A percentile compares a stretch with the other conserved stretches of the same genome.
phyloP scores from a whole-genome alignment of 23 tunicate genomes.

The Ascidia mentula region DNA sequence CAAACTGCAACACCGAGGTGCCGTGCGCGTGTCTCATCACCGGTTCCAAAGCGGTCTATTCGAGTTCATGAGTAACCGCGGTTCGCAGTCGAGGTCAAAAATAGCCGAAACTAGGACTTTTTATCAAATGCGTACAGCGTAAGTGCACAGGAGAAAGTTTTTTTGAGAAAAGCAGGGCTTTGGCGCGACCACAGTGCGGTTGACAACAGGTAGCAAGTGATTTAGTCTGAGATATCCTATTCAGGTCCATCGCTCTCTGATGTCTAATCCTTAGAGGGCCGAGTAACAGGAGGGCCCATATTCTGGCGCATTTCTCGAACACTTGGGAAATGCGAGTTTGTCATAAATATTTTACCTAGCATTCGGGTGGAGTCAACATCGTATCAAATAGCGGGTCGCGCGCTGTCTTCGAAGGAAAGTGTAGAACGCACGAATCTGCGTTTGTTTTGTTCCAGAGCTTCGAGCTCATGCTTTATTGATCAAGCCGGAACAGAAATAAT shows the following conservation, averaged over 20 bases:
- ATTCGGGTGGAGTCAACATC: neutral
- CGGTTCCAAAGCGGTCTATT: too few species aligned
- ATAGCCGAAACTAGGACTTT: too few species aligned
- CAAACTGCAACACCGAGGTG: too few species aligned
- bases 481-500: neutral
- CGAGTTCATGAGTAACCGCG: too few species aligned
- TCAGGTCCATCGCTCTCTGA: neutral
- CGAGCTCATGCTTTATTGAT: neutral
- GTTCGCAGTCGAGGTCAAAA: too few species aligned
- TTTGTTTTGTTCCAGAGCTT: neutral
- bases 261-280: neutral
- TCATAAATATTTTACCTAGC: neutral
- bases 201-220: neutral
- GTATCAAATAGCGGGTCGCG: too few species aligned
- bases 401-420: neutral
- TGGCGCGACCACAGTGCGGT: too few species aligned
- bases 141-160: neutral
- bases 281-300: neutral
- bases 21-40: too few species aligned
- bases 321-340: neutral
- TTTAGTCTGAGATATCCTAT: neutral
- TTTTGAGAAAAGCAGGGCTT: neutral
- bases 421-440: neutral
- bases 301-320: neutral
- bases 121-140: too few species aligned